Percentiles rank a stretch among this genome's conserved stretches.
Conservation (phyloP, 2,888 invertebrate genomes). For the Sarcophaga variegata region DNA sequence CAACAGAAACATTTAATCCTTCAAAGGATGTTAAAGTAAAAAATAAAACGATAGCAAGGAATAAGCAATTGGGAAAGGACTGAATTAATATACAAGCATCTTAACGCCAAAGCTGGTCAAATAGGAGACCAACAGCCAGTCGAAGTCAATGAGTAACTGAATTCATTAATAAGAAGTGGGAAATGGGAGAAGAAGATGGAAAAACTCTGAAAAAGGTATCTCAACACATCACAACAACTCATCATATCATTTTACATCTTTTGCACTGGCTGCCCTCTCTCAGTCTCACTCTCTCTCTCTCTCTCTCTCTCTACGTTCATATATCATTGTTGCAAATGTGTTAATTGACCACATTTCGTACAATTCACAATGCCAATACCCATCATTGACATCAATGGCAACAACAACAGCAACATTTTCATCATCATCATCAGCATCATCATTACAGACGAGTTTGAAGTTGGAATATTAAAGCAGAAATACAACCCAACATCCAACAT, state of each 20-base stretch:
- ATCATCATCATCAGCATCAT: conserved; percentile 33
- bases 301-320: not conserved
- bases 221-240: conserved; percentile 43
- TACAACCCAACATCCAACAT: not conserved
- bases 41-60: not conserved
- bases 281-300: not conserved
- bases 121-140: no score
- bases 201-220: conserved; percentile 42
- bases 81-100: conserved; percentile 17
- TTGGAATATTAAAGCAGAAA: not conserved
- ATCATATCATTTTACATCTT: conserved; percentile 52
- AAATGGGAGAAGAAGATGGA: not conserved
- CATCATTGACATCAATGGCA: not conserved
- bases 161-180: not conserved
- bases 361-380: conserved; percentile 63
- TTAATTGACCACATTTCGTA: conserved; percentile 79
- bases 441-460: not conserved
- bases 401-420: conserved; percentile 25
- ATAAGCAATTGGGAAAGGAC: conserved; percentile 21
- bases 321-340: conserved; percentile 76
- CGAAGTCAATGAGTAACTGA: not conserved
- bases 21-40: conserved; percentile 50
- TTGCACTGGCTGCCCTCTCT: no score
- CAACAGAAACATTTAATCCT: conserved; percentile 57
- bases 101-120: no score